Base-by-base conservation (phyloP, 2,888 invertebrate species). In the Epistrophella euchroma region DNA sequence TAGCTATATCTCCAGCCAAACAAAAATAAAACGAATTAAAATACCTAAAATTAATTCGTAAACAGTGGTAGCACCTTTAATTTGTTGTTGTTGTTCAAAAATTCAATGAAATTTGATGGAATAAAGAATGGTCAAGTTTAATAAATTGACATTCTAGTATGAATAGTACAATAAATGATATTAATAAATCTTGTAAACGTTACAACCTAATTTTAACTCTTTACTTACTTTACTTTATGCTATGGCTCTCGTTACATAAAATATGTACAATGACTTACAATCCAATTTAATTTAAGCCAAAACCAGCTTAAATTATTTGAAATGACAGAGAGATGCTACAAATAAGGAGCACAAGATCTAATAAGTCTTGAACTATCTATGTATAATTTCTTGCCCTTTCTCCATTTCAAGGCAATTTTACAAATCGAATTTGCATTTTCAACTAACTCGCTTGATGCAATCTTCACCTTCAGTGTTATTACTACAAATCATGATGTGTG, bases 361-460 rank as follows among this genome's bases (percentile, higher is more conserved):
- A 28, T 58, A 58, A 19, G 35, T 37, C 22, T 37, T 22, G 6
- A 52, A 52, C n/a, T 52, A 52, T 52, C 22, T 15, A 60, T 52
- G 15, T 15, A 60, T 60, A 0, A 60, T 60, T 17, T 45, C 45
- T 13, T 25, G 28, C 28, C 43, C 64, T 45, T 64, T 64, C 37
- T 62, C 62, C 13, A 66, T 50, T 66, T 10, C 50, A 50, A 50
- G 17, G 66, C 15, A 50, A 66, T 32, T 32, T 35, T 15, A 35
- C 50, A 66, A 66, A 50, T 66, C 35, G 50, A 66, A 66, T 66
- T 66, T 66, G 22, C 66, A 66, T 66, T 50, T 66, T 47, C 35
- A 50, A 64, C 28, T 47, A 50, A 64, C 28, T 47, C 47, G 17
- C 17, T 66, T 19, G 47, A 66, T 66, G 32, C 66, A 66, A 66